Conservation (phyloP, 1,140 invertebrate species). For the Mylabris phalerata region DNA sequence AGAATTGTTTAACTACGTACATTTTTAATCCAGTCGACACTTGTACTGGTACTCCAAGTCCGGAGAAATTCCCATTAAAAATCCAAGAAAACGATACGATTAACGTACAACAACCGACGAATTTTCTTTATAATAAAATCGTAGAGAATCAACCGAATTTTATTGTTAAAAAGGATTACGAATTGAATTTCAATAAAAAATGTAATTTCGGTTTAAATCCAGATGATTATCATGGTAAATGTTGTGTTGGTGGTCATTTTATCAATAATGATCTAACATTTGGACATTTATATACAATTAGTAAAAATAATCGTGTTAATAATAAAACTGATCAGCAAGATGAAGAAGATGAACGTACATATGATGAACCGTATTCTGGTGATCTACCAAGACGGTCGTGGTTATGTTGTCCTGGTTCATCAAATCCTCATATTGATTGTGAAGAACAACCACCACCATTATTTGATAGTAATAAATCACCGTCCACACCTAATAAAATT, state of each 20-base stretch:
- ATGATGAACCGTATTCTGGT: constrained; percentile 40
- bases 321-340: not conserved
- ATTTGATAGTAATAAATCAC: constrained; percentile 21
- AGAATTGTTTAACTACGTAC: constrained; percentile 40
- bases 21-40: constrained; percentile 41
- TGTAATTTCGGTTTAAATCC: constrained; percentile 27
- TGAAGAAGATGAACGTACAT: constrained; percentile 35
- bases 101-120: constrained; percentile 12
- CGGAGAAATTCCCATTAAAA: constrained; percentile 27
- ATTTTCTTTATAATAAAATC: constrained; percentile 34
- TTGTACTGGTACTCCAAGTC: constrained; percentile 37
- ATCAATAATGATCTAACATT: constrained; percentile 29
- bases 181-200: constrained; percentile 30
- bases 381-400: constrained; percentile 38
- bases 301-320: constrained; percentile 18
- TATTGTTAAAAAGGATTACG: constrained; percentile 31
- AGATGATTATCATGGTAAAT: constrained; percentile 26
- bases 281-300: constrained; percentile 40
- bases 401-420: constrained; percentile 41
- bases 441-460: constrained; percentile 29
- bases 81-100: not conserved
- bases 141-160: constrained; percentile 33
- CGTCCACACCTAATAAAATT: constrained; percentile 26
- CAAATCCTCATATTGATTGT: constrained; percentile 28
- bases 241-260: constrained; percentile 34